Conservation (phyloP, 2,797 vertebrate genomes). For the Helarctos malayanus region DNA sequence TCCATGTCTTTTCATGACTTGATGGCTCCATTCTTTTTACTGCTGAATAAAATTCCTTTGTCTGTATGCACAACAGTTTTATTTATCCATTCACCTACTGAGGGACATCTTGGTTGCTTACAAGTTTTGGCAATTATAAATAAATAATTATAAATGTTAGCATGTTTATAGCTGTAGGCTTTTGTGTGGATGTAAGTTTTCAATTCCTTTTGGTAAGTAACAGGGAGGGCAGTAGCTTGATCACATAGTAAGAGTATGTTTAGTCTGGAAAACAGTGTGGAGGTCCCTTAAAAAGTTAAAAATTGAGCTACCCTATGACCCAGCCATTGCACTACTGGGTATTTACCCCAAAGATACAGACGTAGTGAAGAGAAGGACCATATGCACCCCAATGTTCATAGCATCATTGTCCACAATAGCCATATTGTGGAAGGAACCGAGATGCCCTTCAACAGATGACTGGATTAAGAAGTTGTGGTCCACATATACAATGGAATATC, state of each 20-base stretch:
- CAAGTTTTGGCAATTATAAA: not conserved
- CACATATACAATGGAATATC: no score
- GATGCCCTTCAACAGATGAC: no score
- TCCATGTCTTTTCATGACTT: not conserved
- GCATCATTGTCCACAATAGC: no score
- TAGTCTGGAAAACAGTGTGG: not conserved
- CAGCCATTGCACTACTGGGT: no score
- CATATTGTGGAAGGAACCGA: no score
- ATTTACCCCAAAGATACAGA: no score
- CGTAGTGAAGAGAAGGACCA: no score
- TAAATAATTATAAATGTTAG: not conserved
- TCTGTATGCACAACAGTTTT: not conserved
- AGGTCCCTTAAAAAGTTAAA: no score
- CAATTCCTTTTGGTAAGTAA: not conserved
- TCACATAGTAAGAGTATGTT: not conserved
- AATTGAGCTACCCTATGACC: no score
- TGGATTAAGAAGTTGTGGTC: no score
- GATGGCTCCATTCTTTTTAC: not conserved
- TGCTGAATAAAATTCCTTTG: not conserved
- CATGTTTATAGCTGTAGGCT: not conserved
- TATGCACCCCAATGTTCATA: no score
- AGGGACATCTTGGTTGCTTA: not conserved
- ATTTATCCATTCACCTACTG: not conserved
- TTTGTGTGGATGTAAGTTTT: not conserved
- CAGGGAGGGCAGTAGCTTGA: not conserved